Evolutionary conservation across 2,888 invertebrate species (phyloP).

Genomic region (Chymomyza fuscimana): DNA sequence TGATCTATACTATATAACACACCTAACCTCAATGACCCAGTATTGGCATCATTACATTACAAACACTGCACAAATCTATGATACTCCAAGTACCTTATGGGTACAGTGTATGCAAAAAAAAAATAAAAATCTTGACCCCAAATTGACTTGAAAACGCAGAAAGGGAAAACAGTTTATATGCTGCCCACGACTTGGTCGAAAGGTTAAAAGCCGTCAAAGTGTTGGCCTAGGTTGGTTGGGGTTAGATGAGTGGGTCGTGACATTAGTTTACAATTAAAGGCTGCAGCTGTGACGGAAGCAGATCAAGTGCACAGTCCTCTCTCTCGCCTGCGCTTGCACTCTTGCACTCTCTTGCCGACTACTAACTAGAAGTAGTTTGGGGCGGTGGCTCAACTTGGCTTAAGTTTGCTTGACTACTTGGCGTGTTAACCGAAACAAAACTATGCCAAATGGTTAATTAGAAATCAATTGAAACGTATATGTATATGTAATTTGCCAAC

Average conservation of each 20-base stretch:
- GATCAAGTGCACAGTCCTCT: conserved; percentile 54
- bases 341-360: not conserved
- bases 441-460: conserved; percentile 59
- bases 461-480: conserved; percentile 64
- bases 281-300: conserved; percentile 44
- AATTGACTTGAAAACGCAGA: not conserved
- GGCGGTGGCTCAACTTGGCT: conserved; percentile 13
- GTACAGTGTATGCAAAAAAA: too few relatives aligned
- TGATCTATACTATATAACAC: too few relatives aligned
- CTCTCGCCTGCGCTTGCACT: not conserved
- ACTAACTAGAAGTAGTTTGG: not conserved
- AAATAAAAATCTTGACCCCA: not conserved
- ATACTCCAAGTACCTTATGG: too few relatives aligned
- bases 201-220: not conserved
- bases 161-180: not conserved
- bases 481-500: conserved; percentile 33
- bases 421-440: conserved; percentile 14
- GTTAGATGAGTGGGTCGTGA: not conserved
- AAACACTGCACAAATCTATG: too few relatives aligned
- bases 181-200: conserved; percentile 27
- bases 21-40: too few relatives aligned
- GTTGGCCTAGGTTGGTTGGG: not conserved
- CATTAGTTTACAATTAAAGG: not conserved
- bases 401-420: not conserved
- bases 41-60: too few relatives aligned